Evolutionary conservation across 2,888 invertebrate species (phyloP), one percentile per base, ranked within the genome.

Genomic region (Coleophora deauratella): DNA sequence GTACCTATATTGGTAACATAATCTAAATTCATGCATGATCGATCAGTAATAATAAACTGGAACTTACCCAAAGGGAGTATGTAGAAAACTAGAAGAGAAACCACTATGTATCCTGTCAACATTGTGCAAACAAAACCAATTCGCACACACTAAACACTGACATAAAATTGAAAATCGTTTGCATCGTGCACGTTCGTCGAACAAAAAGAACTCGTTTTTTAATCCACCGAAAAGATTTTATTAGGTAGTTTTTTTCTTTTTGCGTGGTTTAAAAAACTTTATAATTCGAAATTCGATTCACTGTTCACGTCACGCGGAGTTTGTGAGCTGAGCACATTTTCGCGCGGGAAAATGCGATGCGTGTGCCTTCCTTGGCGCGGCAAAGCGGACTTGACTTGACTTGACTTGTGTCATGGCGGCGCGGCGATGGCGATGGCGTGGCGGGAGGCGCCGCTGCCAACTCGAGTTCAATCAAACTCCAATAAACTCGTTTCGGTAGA

Each of bases 81-180:
- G 48, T 72, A 62, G 44, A 72, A 57, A 51, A 75, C 54, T 53
- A 76, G 55, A 52, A 73, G 55, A 57, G 63, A 72, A 60, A 67
- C 57, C 66, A 73, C 67, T 59, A 78, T 49, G 49, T 68, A 70
- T 68, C 72, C 78, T 62, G 68, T 78, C 62, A 82, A 75, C 84
- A 84, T 84, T 71, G 72, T 84, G 64, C 60, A 56, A 72, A 60
- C 57, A 65, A 58, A 66, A 63, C 61, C 45, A 69, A 69, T 64
- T 61, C 64, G 55, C 60, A 64, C 64, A 68, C 72, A 73, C 68
- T 66, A 50, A 60, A 65, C 55, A 61, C 65, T 56, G 54, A 64
- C 55, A 67, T 65, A 70, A 64, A 68, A 72, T 63, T 59, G 57
- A 71, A 57, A 73, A 72, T 62, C 61, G 67, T 74, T 75, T 70